These are phyloP conservation scores for Frieseomelitta varia DNA, from an alignment of 1,140 invertebrate genomes.

Conservation along the genomic window DNA sequence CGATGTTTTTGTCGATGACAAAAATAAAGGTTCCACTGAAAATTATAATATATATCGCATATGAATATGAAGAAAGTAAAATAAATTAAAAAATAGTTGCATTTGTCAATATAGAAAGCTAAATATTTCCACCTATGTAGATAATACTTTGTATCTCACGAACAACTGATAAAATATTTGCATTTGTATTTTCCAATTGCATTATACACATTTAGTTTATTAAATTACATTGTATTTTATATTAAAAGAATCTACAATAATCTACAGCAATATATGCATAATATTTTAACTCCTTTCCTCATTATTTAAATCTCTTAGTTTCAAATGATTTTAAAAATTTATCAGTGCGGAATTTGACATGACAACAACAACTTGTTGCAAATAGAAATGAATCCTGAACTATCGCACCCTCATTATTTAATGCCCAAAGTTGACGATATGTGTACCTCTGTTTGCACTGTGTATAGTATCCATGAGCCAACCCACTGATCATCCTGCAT, in stretches of 20 bases:
- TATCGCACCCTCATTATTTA: conserved; percentile 80
- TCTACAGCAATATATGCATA: neutral
- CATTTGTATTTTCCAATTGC: neutral
- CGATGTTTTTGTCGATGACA: neutral
- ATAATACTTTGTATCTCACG: neutral
- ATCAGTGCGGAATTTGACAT: conserved; percentile 80
- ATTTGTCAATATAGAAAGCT: neutral
- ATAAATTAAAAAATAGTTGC: conserved; percentile 7
- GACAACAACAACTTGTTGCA: conserved; percentile 86
- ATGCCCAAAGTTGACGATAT: conserved; percentile 82
- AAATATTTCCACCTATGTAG: neutral
- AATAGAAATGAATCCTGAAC: conserved; percentile 82
- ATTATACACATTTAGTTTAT: neutral
- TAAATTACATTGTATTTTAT: neutral
- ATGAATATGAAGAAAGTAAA: neutral
- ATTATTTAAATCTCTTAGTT: neutral
- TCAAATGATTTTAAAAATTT: neutral
- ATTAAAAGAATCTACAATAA: neutral
- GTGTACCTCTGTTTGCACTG: conserved; percentile 86
- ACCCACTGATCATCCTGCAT: conserved; percentile 65
- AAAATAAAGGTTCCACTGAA: conserved; percentile 12
- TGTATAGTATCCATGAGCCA: conserved; percentile 81
- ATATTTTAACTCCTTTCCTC: neutral
- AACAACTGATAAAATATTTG: neutral
- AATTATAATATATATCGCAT: neutral